Conservation (phyloP, 2,797 vertebrate species). For the Lepilemur ruficaudatus region DNA sequence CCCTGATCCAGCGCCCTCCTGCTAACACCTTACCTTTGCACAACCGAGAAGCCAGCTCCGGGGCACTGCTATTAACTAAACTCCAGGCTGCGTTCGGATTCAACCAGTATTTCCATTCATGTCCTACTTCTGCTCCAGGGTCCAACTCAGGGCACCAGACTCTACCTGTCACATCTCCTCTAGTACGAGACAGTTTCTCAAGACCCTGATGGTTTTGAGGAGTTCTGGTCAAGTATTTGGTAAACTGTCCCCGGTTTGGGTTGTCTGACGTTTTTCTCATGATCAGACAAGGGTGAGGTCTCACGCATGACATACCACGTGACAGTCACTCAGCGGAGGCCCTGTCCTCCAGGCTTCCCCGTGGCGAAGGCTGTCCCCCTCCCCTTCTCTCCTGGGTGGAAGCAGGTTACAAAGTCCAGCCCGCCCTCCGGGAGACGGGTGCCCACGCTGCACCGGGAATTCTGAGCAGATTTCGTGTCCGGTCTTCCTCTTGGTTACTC, state of each 20-base stretch:
- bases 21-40: fast-evolving
- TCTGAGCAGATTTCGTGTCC: fast-evolving
- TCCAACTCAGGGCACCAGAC: fast-evolving
- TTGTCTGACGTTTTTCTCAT: not conserved
- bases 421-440: not conserved
- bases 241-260: not conserved
- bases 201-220: not conserved
- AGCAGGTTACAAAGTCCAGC: fast-evolving
- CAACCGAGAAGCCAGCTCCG: not conserved
- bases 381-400: not conserved
- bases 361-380: fast-evolving
- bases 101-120: fast-evolving
- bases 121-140: not conserved
- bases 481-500: fast-evolving
- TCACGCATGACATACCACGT: not conserved
- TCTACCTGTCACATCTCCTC: fast-evolving
- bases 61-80: fast-evolving
- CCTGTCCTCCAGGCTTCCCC: not conserved
- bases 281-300: not conserved
- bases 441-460: fast-evolving
- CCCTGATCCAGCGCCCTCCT: fast-evolving
- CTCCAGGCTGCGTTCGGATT: fast-evolving
- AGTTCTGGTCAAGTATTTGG: not conserved
- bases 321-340: no score
- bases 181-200: fast-evolving